A percentile compares a stretch with the other conserved stretches of the same genome.
Conservation (phyloP, 2,797 vertebrate genomes). For the Sebastiscus tertius region DNA sequence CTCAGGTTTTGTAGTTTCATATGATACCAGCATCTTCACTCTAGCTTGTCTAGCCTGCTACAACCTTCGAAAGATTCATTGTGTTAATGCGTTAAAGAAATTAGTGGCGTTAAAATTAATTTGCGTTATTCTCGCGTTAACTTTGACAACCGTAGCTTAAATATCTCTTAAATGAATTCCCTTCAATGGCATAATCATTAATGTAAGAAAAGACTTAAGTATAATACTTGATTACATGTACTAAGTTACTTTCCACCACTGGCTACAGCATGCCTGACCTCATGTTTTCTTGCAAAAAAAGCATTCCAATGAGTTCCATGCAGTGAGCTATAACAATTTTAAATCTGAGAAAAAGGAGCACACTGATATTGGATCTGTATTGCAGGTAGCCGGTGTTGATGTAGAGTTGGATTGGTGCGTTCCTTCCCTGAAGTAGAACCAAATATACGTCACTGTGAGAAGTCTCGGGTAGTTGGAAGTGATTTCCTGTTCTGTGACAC, state of each 20-base stretch:
- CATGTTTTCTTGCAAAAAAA: not conserved
- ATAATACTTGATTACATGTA: not conserved
- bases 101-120: too few relatives aligned
- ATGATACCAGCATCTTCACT: too few relatives aligned
- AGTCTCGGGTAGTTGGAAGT: not conserved
- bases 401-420: not conserved
- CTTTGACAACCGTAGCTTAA: not conserved
- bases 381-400: not conserved
- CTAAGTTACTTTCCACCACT: not conserved
- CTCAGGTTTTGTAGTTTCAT: too few relatives aligned
- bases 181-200: not conserved
- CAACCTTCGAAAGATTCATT: too few relatives aligned
- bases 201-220: not conserved
- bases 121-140: too few relatives aligned
- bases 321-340: not conserved
- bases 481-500: not conserved
- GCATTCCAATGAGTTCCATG: not conserved
- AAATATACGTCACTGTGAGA: not conserved
- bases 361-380: not conserved
- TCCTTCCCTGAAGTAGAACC: not conserved
- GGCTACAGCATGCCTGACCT: not conserved
- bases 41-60: too few relatives aligned
- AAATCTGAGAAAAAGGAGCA: not conserved
- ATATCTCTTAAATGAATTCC: not conserved
- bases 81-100: too few relatives aligned